Conservation (phyloP, 2,888 invertebrate genomes). For the Drosophila macrospina region DNA sequence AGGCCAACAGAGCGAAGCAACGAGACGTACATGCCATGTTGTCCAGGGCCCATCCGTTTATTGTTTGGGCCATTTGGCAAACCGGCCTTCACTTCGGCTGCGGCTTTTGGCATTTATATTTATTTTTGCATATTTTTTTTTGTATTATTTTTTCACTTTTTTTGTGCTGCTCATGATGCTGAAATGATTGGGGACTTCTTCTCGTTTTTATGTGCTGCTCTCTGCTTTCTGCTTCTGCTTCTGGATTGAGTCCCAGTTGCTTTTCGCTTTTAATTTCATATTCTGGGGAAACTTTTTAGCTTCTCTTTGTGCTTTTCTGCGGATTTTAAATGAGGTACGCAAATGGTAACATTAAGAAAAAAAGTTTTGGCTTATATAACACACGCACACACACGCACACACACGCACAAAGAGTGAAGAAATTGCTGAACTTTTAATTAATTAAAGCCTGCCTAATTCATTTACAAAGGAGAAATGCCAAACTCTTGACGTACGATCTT, state of each 20-base stretch:
- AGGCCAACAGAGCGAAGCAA: slow-evolving; percentile 23
- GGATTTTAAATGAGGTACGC: slow-evolving; percentile 39
- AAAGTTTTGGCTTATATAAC: slow-evolving; percentile 32
- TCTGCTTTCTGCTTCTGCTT: not conserved
- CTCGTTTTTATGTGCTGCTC: slow-evolving; percentile 20
- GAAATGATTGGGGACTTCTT: slow-evolving; percentile 49
- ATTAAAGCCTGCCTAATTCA: slow-evolving; percentile 53
- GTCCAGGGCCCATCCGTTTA: slow-evolving; percentile 36
- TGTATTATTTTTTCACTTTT: not conserved
- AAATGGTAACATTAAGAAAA: slow-evolving; percentile 39
- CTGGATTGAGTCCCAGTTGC: slow-evolving; percentile 37
- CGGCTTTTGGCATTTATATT: slow-evolving; percentile 45
- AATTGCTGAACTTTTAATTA: slow-evolving; percentile 59
- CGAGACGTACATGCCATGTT: slow-evolving; percentile 22
- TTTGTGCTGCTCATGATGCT: slow-evolving; percentile 25
- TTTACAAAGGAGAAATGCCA: slow-evolving; percentile 21
- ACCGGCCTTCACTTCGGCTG: slow-evolving; percentile 22
- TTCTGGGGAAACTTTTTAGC: slow-evolving; percentile 37
- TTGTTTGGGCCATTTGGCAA: slow-evolving; percentile 28
- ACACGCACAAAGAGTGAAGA: not conserved
- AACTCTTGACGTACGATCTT: slow-evolving; percentile 7
- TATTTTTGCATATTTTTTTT: slow-evolving; percentile 66
- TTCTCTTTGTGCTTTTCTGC: slow-evolving; percentile 19
- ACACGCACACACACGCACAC: slow-evolving; percentile 10
- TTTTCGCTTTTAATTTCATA: slow-evolving; percentile 56